Base-by-base conservation (phyloP, 2,797 vertebrate species). In the Myotis findleyi region DNA sequence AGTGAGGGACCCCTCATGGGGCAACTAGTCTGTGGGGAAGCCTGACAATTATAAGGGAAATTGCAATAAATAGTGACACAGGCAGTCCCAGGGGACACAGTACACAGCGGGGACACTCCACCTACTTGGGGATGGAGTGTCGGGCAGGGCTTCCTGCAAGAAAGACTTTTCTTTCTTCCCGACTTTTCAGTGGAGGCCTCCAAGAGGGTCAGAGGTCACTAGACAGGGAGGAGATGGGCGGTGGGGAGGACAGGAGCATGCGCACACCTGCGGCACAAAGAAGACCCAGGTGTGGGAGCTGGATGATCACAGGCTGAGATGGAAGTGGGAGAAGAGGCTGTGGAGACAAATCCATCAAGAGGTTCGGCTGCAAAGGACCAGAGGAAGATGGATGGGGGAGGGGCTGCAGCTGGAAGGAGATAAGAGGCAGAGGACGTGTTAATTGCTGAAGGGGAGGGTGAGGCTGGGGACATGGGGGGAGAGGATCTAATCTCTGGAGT, bases 171-270 rank as follows among this genome's bases (percentile, higher is more conserved):
- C 62, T 57, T 69, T 79, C 36, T 55, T 53, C 30, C 76, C 16
- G 68, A 69, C 51, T 89, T 92, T 94, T 53, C 36, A 59, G 25
- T 23, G 33, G 85, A 89, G n/a, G 21, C 44, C 92, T 71, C n/a
- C 33, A 76, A 57, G 69, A 71, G 57, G 62, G 64, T 86, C 80
- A 38, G 73, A 75, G 76, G 49, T 81, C 81, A 36, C 62, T 77
- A 77, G 25, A 55, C 33, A 55, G 36, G 25, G 55, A 36, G 17
- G 51, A 59, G 47, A 4, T 53, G 41, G 66, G 38, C 16, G 18
- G n/a, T 14, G 49, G 38, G 47, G 59, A 57, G n/a, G 77, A 51
- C 2, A 33, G 53, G 2, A 13, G n/a, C 49, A 57, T 6, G 5
- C 5, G 38, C 16, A 72, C 36, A 57, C 53, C 88, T 91, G 12